A percentile compares a stretch with the other conserved stretches of the same genome.
phyloP scores from a whole-genome alignment of 2,797 vertebrate genomes.

The Sebastes trivittatus region DNA sequence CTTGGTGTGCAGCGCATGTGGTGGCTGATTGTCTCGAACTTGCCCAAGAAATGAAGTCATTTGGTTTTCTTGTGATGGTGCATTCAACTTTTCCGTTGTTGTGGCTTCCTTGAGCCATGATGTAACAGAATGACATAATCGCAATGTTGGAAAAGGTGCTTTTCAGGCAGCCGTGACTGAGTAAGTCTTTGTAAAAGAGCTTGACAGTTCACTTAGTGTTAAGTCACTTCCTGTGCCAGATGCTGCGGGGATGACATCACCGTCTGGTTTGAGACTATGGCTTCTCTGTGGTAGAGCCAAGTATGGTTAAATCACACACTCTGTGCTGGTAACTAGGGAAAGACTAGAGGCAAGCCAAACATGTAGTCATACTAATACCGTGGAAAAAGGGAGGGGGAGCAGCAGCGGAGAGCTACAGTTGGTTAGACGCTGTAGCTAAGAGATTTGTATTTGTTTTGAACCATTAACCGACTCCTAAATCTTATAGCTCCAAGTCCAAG shows the following conservation, averaged over 20 bases:
- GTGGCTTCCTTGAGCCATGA: constrained; percentile 17
- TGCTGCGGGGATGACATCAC: constrained; percentile 70
- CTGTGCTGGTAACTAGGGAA: constrained; percentile 74
- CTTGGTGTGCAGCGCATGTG: neutral
- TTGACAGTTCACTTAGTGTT: constrained; percentile 47
- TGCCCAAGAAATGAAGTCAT: constrained; percentile 26
- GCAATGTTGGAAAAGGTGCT: constrained; percentile 17
- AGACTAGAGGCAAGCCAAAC: constrained; percentile 73
- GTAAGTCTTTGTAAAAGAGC: constrained; percentile 41
- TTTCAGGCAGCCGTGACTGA: constrained; percentile 35
- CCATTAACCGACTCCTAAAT: constrained; percentile 48
- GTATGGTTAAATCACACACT: constrained; percentile 73
- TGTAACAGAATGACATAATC: constrained; percentile 45
- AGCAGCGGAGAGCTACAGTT: constrained; percentile 47
- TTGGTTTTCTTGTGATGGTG: constrained; percentile 9
- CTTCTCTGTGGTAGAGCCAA: constrained; percentile 76
- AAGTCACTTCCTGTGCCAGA: constrained; percentile 74
- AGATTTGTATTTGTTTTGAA: constrained; percentile 74
- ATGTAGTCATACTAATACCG: constrained; percentile 75
- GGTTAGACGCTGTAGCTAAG: constrained; percentile 70
- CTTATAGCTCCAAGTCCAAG: constrained; percentile 33
- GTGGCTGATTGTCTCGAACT: constrained; percentile 31
- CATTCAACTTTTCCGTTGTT: constrained; percentile 24
- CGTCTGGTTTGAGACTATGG: constrained; percentile 73
- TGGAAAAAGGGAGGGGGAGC: constrained; percentile 57